A percentile compares a stretch with the other conserved stretches of the same genome.
phyloP scores from a whole-genome alignment of 37 sponge, comb jelly and placozoan species.

The Tethya wilhelma region DNA sequence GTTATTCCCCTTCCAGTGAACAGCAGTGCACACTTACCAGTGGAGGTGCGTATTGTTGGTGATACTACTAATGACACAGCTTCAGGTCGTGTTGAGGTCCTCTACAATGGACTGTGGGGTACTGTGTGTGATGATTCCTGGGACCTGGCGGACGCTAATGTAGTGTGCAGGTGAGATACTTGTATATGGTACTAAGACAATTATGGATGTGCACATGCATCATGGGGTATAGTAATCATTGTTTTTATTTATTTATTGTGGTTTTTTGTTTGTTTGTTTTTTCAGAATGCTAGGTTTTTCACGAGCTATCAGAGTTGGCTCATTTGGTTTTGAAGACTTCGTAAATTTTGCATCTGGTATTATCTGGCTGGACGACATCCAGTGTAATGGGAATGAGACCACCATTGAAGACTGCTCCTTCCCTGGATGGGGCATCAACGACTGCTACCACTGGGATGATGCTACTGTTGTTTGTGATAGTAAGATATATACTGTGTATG shows the following conservation, averaged over 20 bases:
- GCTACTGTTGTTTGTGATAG: background rate
- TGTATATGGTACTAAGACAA: background rate
- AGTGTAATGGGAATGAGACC: background rate
- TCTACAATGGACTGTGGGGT: background rate
- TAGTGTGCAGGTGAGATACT: background rate
- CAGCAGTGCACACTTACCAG: no score
- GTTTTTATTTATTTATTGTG: no score
- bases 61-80: no score
- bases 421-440: background rate
- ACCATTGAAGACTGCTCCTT: background rate
- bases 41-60: no score
- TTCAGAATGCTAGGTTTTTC: no score
- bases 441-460: background rate
- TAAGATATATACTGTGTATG: background rate
- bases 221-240: no score
- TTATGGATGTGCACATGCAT: background rate
- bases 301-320: no score
- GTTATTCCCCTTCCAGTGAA: no score
- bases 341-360: no score
- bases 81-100: background rate
- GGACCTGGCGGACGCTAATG: background rate
- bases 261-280: no score
- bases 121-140: slow-evolving; percentile 3
- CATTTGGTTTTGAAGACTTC: no score
- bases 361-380: background rate